Percentiles rank a stretch among this genome's conserved stretches.
phyloP scores from a whole-genome alignment of 2,797 vertebrate genomes.

The Crocodylus rhombifer region DNA sequence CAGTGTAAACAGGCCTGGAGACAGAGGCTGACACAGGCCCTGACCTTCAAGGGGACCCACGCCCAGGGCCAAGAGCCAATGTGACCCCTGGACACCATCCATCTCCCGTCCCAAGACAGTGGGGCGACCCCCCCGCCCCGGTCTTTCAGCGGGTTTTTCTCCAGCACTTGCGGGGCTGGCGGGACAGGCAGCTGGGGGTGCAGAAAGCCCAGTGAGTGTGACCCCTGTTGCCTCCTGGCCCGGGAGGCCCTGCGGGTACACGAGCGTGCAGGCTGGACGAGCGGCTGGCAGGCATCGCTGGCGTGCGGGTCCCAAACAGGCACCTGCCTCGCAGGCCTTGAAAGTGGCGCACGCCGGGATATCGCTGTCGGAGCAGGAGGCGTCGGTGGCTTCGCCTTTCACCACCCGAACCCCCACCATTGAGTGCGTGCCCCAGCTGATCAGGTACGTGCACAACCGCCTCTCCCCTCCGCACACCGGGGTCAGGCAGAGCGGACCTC shows the following conservation, averaged over 20 bases:
- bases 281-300: background rate
- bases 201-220: background rate
- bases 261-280: background rate
- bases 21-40: background rate
- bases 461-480: background rate
- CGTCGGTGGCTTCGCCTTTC: conserved; percentile 86
- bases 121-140: background rate
- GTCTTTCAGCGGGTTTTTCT: background rate
- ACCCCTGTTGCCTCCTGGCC: background rate
- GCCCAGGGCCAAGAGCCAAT: background rate
- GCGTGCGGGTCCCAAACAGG: conserved; percentile 13
- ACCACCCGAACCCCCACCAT: conserved; percentile 82
- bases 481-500: too few relatives aligned
- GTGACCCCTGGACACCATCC: background rate
- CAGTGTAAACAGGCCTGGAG: background rate
- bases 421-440: conserved; percentile 82
- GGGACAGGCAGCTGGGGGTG: too few relatives aligned
- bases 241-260: background rate
- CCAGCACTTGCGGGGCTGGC: too few relatives aligned
- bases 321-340: conserved; percentile 81
- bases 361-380: conserved; percentile 85
- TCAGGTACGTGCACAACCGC: conserved; percentile 77
- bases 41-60: background rate
- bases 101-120: background rate
- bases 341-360: conserved; percentile 86